Evolutionary conservation across 1,140 invertebrate genomes (phyloP).

Genomic region (Scaptomyza graminum): DNA sequence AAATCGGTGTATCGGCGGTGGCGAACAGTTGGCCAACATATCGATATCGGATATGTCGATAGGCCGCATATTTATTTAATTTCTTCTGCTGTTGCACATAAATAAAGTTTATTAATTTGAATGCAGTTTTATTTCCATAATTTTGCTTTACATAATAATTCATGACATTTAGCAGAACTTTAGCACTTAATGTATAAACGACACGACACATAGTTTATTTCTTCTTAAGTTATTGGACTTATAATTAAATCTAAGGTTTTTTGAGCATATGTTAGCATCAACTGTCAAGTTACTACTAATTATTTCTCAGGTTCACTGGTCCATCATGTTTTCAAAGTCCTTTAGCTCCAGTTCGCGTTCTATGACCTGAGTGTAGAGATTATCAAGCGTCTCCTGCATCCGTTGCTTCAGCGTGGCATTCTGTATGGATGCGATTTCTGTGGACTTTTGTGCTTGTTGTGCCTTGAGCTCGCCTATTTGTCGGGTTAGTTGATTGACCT

Average conservation of each 20-base stretch:
- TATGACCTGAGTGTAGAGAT: conserved; percentile 90
- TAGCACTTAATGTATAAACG: no score
- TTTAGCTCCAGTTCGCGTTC: conserved; percentile 90
- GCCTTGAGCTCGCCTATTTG: conserved; percentile 90
- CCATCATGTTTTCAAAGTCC: conserved; percentile 76
- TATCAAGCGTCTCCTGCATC: conserved; percentile 92
- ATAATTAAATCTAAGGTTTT: no score
- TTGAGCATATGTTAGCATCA: no score
- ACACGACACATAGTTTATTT: no score
- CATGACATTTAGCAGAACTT: no score
- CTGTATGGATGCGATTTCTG: conserved; percentile 93
- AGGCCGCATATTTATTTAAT: not conserved
- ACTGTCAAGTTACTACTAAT: not conserved
- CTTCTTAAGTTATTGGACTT: no score
- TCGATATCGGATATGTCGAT: conserved; percentile 20
- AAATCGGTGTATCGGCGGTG: conserved; percentile 44
- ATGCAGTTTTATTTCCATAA: not conserved
- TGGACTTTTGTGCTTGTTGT: conserved; percentile 90
- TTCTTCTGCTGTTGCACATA: not conserved
- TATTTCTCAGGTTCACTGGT: conserved; percentile 25
- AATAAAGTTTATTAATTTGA: not conserved
- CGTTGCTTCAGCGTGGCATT: conserved; percentile 92
- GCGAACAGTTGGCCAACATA: not conserved
- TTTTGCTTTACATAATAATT: not conserved
- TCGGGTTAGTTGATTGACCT: conserved; percentile 86